These are phyloP conservation scores for Diplolepis rosae DNA, from an alignment of 2,888 invertebrate species.

Conservation along the genomic window DNA sequence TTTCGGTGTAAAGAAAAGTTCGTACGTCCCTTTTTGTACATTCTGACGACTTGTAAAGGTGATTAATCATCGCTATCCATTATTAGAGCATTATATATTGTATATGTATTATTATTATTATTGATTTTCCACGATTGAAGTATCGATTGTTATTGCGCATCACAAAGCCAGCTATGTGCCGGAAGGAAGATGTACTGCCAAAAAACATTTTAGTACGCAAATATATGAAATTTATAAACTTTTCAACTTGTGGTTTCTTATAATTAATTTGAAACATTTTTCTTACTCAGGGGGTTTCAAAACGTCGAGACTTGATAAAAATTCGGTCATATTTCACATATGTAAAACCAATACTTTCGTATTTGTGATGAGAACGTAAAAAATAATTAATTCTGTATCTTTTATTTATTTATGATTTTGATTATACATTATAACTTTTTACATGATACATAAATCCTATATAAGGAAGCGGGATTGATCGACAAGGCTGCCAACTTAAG, in stretches of 20 bases:
- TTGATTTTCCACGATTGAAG: constrained; percentile 44
- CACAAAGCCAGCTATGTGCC: constrained; percentile 43
- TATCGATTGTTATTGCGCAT: constrained; percentile 46
- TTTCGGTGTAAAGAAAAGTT: neutral
- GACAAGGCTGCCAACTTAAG: too few species aligned
- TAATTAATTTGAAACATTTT: constrained; percentile 5
- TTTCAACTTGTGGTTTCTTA: neutral
- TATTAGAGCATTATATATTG: constrained; percentile 43
- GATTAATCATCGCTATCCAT: constrained; percentile 50
- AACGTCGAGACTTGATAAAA: too few species aligned
- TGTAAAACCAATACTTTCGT: too few species aligned
- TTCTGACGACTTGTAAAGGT: constrained; percentile 65
- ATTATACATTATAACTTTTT: neutral
- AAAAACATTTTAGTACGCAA: constrained; percentile 29
- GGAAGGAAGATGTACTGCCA: constrained; percentile 20
- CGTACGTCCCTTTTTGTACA: constrained; percentile 61
- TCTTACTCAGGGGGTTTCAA: too few species aligned
- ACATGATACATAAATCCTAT: neutral
- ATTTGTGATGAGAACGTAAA: too few species aligned
- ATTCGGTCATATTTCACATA: too few species aligned
- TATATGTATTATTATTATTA: constrained; percentile 35
- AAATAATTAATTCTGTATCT: too few species aligned
- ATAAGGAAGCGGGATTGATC: neutral
- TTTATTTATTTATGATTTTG: too few species aligned
- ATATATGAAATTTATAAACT: constrained; percentile 7